Evolutionary conservation across 2,797 vertebrate genomes (phyloP), one percentile per base, ranked within the genome.

Genomic region (Novumbra hubbsi): DNA sequence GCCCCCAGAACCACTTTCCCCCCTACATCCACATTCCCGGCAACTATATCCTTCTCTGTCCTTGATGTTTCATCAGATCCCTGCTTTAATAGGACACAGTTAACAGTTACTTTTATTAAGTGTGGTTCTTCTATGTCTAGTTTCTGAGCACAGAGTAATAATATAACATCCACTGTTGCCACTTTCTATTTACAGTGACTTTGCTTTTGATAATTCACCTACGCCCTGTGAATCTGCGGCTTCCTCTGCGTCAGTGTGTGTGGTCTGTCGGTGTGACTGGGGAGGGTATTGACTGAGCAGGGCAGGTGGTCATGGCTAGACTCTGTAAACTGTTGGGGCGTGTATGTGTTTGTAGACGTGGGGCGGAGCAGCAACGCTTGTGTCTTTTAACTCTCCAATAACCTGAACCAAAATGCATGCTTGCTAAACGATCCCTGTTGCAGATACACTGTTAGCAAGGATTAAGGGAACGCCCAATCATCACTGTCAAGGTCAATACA

Each of bases 21-120:
- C n/a, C n/a, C n/a, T n/a, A n/a, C n/a, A n/a, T n/a, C n/a, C n/a
- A n/a, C n/a, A n/a, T n/a, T n/a, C n/a, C n/a, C n/a, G n/a, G n/a
- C n/a, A n/a, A n/a, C n/a, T n/a, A n/a, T n/a, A n/a, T n/a, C n/a
- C 32, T 12, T 55, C 57, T 75, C 45, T 78, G 55, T 52, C 49
- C 16, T 38, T n/a, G n/a, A n/a, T 21, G 52, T 55, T 55, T 55
- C 52, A 6, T 52, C 1, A 55, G n/a, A 19, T 55, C 19, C 52
- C 7, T 19, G 19, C n/a, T 52, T 52, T 19, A 52, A 1, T 52
- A n/a, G 19, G 16, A 16, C 16, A 19, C n/a, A 21, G n/a, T 38
- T 38, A 38, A 38, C 34, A 6, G 1, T 38, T 3, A 3, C 4
- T 38, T 38, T n/a, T 2, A 38, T 38, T 38, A 38, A 38, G 34